Conservation (phyloP, 1,140 invertebrate species). For the Drosophila teissieri region DNA sequence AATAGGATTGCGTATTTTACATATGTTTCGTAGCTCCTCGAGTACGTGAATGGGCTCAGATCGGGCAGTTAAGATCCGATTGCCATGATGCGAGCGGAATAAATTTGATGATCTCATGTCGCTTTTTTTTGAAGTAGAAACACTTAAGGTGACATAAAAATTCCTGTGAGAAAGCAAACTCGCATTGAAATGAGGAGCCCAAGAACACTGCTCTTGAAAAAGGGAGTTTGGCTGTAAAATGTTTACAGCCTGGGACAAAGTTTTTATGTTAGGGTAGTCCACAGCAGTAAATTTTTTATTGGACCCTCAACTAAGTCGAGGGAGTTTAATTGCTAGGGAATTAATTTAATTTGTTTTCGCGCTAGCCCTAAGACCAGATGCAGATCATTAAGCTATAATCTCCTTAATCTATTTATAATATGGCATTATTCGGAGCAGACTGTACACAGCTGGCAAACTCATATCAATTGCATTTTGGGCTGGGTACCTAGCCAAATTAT, state of each 20-base stretch:
- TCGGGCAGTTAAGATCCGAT: conserved; percentile 26
- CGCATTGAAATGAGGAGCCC: conserved; percentile 1
- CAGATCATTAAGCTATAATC: conserved; percentile 31
- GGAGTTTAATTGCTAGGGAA: conserved; percentile 24
- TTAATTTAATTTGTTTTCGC: conserved; percentile 29
- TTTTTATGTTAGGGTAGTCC: conserved; percentile 49
- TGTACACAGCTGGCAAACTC: not conserved
- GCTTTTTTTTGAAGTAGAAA: conserved; percentile 18
- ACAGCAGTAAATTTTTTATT: conserved; percentile 38
- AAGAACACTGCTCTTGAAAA: conserved; percentile 26
- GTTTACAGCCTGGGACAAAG: conserved; percentile 43
- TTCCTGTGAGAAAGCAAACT: conserved; percentile 46
- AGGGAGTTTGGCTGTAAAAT: conserved; percentile 30
- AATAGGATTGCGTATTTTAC: conserved; percentile 79
- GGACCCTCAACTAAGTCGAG: conserved; percentile 4
- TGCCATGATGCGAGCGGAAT: conserved; percentile 54
- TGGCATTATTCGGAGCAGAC: conserved; percentile 3
- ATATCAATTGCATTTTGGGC: conserved; percentile 39
- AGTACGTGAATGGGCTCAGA: conserved; percentile 47
- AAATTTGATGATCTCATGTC: conserved; percentile 69
- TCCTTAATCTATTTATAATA: conserved; percentile 24
- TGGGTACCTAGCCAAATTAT: conserved; percentile 26
- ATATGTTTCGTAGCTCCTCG: conserved; percentile 51
- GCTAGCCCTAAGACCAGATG: conserved; percentile 5
- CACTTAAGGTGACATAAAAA: conserved; percentile 64